Conservation (phyloP, 1,140 invertebrate species). For the Centruroides sculpturatus region DNA sequence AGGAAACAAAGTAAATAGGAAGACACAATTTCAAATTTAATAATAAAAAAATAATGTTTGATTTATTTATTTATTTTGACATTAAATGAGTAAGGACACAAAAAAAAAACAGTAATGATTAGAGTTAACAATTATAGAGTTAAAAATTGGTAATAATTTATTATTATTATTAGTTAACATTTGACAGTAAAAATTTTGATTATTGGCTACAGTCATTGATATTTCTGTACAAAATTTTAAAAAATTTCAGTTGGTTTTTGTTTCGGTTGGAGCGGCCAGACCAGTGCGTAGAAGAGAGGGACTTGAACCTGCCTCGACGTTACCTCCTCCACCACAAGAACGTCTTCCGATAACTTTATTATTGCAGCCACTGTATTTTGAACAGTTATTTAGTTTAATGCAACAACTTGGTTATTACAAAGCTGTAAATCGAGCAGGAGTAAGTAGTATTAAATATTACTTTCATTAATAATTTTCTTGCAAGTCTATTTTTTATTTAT, state of each 20-base stretch:
- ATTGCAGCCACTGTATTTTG: conserved; percentile 70
- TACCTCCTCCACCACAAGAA: conserved; percentile 51
- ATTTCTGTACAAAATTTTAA: no score
- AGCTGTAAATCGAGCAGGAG: conserved; percentile 48
- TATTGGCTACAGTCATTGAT: not conserved
- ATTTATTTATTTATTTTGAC: no score
- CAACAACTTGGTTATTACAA: conserved; percentile 58
- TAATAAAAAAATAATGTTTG: no score
- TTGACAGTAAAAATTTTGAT: not conserved
- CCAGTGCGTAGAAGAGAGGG: conserved; percentile 42
- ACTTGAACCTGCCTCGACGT: conserved; percentile 16
- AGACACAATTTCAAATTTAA: no score
- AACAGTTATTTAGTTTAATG: conserved; percentile 76
- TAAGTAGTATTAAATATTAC: conserved; percentile 23
- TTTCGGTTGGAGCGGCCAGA: conserved; percentile 65
- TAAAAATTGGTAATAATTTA: not conserved
- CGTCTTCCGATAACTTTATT: conserved; percentile 69
- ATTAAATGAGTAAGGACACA: no score
- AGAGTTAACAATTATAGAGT: no score
- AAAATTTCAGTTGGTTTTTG: conserved; percentile 58
- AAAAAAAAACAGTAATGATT: no score
- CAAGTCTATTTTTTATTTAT: no score
- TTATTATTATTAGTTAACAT: not conserved
- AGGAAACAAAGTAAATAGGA: no score
- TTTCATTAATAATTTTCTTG: no score